These are phyloP conservation scores for Ameiurus melas DNA, from an alignment of 2,113 vertebrate species.

Conservation along the genomic window DNA sequence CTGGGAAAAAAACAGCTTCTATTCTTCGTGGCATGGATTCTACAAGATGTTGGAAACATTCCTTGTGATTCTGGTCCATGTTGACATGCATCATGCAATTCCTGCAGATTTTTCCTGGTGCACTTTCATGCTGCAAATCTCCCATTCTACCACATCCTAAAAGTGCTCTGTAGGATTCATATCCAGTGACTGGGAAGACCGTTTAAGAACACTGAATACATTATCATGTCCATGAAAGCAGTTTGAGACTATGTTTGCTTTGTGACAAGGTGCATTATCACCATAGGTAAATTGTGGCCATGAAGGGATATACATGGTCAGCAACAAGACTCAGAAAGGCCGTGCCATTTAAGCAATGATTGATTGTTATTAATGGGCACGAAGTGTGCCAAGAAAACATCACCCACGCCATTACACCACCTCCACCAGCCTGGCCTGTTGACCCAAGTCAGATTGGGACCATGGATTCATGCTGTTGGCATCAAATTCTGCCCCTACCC, in stretches of 20 bases:
- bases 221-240: not conserved
- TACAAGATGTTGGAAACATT: not conserved
- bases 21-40: not conserved
- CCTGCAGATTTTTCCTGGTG: not conserved
- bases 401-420: too few species aligned
- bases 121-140: not conserved
- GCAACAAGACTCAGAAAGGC: not conserved
- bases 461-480: not conserved
- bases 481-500: too few species aligned
- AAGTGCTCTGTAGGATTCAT: too few species aligned
- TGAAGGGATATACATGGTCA: not conserved
- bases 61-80: not conserved
- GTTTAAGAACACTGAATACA: not conserved
- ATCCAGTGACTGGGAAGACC: too few species aligned
- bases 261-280: not conserved
- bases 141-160: not conserved
- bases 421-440: not conserved
- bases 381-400: too few species aligned
- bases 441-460: too few species aligned
- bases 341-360: not conserved
- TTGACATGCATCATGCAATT: not conserved
- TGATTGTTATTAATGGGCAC: too few species aligned
- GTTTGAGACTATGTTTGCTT: not conserved
- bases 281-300: not conserved
- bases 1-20: not conserved